These are phyloP conservation scores for Poecilia picta DNA, from an alignment of 2,797 vertebrate species.

Conservation along the genomic window DNA sequence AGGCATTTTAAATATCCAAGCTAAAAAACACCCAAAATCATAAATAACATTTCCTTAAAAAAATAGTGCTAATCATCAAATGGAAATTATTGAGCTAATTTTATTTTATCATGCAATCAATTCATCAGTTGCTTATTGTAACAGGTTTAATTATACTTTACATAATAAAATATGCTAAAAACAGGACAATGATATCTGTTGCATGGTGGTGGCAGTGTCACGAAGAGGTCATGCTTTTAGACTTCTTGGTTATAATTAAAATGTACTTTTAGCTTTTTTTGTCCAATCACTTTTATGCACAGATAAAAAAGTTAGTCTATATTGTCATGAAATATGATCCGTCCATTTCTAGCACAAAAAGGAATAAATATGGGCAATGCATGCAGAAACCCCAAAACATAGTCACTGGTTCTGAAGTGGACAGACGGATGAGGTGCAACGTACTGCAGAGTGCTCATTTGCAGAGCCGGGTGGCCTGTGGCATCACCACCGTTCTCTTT, in stretches of 20 bases:
- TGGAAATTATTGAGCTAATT: no score
- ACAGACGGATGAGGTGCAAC: conserved; percentile 48
- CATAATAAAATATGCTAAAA: not conserved
- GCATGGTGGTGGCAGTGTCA: not conserved
- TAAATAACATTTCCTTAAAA: no score
- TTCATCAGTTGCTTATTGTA: no score
- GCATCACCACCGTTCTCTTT: conserved; percentile 58
- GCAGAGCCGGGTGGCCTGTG: conserved; percentile 64
- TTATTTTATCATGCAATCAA: no score
- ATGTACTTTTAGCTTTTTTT: not conserved
- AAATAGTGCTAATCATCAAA: no score
- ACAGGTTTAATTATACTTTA: no score
- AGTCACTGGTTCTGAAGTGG: conserved; percentile 17
- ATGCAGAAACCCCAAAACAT: conserved; percentile 8
- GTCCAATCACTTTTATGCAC: not conserved
- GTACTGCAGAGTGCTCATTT: conserved; percentile 44
- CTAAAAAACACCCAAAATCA: no score
- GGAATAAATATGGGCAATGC: not conserved
- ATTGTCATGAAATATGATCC: not conserved
- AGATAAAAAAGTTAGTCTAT: not conserved
- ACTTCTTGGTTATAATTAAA: not conserved
- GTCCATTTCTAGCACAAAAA: not conserved
- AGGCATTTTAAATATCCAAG: no score
- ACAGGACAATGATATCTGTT: not conserved
- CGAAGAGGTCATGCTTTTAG: not conserved